Conservation (phyloP, 2,113 vertebrate genomes). For the Calyptomena viridis region DNA sequence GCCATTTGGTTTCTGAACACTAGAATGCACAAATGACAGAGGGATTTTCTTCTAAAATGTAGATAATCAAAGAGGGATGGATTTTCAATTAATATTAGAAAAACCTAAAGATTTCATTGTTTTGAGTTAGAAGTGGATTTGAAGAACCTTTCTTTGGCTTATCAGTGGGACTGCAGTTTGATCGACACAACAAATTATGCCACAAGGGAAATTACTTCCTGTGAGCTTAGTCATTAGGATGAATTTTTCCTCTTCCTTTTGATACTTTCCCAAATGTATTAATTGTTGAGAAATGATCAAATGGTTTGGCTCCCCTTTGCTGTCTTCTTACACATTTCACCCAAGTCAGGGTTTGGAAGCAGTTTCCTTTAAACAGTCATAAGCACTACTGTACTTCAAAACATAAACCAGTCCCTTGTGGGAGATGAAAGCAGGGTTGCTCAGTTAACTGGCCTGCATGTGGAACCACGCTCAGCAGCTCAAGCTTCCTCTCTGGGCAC, state of each 20-base stretch:
- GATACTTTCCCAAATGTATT: neutral
- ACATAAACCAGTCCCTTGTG: neutral
- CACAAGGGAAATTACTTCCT: neutral
- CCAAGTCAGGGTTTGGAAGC: neutral
- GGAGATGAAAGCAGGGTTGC: neutral
- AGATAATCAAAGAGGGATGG: rapidly evolving
- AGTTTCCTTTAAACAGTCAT: neutral
- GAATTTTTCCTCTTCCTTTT: neutral
- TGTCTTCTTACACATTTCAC: neutral
- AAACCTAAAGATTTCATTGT: neutral
- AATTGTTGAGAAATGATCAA: neutral
- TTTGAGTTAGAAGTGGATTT: neutral
- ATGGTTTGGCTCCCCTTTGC: neutral
- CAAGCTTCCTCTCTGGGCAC: neutral
- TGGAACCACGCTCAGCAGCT: neutral
- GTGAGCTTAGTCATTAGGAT: neutral
- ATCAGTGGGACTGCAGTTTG: neutral
- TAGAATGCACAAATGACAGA: neutral
- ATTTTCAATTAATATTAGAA: neutral
- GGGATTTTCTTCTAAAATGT: neutral
- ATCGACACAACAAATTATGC: neutral
- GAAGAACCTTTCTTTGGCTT: neutral
- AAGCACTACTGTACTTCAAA: neutral
- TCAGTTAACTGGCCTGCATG: neutral
- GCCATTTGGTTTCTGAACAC: neutral